These are phyloP conservation scores for Xenopus tropicalis DNA, from an alignment of 2,113 vertebrate species.

Conservation along the genomic window DNA sequence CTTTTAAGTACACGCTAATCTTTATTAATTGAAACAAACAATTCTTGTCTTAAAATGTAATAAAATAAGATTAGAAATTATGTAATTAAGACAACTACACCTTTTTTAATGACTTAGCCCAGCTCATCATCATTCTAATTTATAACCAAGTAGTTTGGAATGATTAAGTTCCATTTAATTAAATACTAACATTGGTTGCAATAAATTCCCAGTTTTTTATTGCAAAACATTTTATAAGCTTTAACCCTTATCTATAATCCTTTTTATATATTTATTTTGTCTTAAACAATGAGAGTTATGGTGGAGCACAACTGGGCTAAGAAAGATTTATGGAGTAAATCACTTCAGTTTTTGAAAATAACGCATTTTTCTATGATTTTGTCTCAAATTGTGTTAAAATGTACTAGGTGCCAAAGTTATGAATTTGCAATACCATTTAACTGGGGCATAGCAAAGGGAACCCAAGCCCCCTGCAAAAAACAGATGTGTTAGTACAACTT, in stretches of 20 bases:
- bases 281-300: no score
- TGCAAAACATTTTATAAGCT: conserved; percentile 6
- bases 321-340: no score
- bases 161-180: conserved; percentile 38
- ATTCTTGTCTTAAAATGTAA: conserved; percentile 39
- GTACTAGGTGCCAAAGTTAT: no score
- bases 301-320: no score
- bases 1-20: conserved; percentile 32
- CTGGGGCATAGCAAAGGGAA: no score
- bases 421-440: no score
- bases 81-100: conserved; percentile 41
- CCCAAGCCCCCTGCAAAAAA: no score
- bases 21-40: conserved; percentile 42
- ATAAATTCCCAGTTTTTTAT: conserved; percentile 8
- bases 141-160: conserved; percentile 40
- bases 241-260: neutral
- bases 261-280: no score
- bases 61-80: conserved; percentile 38
- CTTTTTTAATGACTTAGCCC: conserved; percentile 41
- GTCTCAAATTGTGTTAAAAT: no score
- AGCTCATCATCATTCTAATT: conserved; percentile 41
- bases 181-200: conserved; percentile 18
- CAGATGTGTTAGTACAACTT: no score
- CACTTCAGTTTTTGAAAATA: no score
- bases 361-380: no score